Percentiles rank a stretch among this genome's conserved stretches.
These are phyloP conservation scores for Caenorhabditis elegans DNA, from an alignment of 1,140 invertebrate species.

Conservation along the genomic window DNA sequence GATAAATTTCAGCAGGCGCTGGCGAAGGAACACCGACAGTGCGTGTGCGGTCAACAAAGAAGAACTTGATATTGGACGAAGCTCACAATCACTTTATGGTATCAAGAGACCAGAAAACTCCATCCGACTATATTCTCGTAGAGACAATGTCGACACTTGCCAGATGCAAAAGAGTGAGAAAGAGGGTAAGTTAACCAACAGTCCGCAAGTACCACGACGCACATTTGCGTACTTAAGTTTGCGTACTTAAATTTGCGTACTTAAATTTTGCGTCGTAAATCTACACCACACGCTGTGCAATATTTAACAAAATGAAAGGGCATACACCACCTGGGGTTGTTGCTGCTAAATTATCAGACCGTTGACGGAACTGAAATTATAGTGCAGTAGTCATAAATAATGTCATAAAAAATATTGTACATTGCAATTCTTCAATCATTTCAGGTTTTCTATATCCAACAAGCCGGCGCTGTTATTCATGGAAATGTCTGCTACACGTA, in stretches of 20 bases:
- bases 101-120: not conserved
- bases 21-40: not conserved
- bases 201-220: too few species aligned
- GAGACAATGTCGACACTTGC: slow-evolving; percentile 38
- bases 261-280: too few species aligned
- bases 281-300: too few species aligned
- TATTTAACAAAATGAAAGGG: too few species aligned
- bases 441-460: slow-evolving; percentile 35
- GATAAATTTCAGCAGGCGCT: too few species aligned
- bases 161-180: slow-evolving; percentile 35
- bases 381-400: too few species aligned
- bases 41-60: not conserved
- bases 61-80: not conserved
- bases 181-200: slow-evolving; percentile 22
- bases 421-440: too few species aligned
- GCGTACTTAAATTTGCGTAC: too few species aligned
- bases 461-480: not conserved
- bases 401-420: not conserved
- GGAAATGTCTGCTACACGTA: slow-evolving; percentile 38
- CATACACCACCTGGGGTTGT: too few species aligned
- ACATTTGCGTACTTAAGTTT: not conserved
- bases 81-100: not conserved
- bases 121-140: not conserved
- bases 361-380: too few species aligned
- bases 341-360: too few species aligned